A percentile compares a stretch with the other conserved stretches of the same genome.
These are phyloP conservation scores for Synergus gifuensis DNA, from an alignment of 2,888 invertebrate genomes.

Conservation along the genomic window DNA sequence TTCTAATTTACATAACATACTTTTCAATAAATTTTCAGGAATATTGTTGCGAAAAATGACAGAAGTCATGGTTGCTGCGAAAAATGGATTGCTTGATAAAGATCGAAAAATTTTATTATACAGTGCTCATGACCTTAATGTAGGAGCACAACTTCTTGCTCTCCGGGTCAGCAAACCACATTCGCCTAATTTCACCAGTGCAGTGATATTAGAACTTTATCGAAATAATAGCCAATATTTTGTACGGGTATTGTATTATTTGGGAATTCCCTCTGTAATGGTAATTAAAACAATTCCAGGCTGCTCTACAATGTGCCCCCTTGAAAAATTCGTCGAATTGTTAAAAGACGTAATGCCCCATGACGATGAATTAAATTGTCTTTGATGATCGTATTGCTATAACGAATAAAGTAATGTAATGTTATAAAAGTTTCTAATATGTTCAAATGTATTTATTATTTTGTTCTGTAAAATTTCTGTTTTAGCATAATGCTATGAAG, in stretches of 20 bases:
- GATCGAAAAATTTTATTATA: conserved; percentile 11
- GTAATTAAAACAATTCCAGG: conserved; percentile 8
- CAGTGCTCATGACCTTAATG: conserved; percentile 19
- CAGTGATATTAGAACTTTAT: conserved; percentile 29
- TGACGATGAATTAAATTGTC: conserved; percentile 11
- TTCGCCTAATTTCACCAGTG: conserved; percentile 1
- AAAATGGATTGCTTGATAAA: background rate
- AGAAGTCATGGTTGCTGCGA: conserved; percentile 3
- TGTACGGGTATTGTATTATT: conserved; percentile 29
- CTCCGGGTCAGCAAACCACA: conserved; percentile 13
- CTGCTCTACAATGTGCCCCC: conserved; percentile 22
- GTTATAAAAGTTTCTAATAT: too few species aligned
- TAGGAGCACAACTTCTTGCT: conserved; percentile 22
- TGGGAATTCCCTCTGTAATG: conserved; percentile 1
- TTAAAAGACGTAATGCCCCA: conserved; percentile 1
- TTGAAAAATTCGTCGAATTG: conserved; percentile 33
- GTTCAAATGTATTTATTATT: background rate
- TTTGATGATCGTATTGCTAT: background rate
- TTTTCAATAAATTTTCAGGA: background rate
- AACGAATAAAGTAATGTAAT: too few species aligned
- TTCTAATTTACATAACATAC: too few species aligned
- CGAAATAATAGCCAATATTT: background rate
- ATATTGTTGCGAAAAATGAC: conserved; percentile 4
- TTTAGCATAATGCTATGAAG: background rate
- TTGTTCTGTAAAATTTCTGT: background rate